These are phyloP conservation scores for Typhlichthys subterraneus DNA, from an alignment of 2,797 vertebrate genomes.

Conservation along the genomic window DNA sequence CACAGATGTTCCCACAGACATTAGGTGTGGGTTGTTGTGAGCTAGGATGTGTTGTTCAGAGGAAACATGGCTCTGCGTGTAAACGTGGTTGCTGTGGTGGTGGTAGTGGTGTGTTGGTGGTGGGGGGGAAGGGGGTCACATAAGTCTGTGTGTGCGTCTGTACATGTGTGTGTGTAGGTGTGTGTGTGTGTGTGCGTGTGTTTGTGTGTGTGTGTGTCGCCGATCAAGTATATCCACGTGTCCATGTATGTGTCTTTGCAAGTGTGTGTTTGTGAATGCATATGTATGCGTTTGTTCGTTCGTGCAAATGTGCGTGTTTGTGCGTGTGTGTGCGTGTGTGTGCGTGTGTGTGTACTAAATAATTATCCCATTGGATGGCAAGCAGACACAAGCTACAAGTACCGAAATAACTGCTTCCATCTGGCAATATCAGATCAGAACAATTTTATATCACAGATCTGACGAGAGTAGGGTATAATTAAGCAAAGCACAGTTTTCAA, in stretches of 20 bases:
- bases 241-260: neutral
- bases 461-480: too few species aligned
- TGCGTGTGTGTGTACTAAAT: neutral
- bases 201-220: neutral
- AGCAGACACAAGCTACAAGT: neutral
- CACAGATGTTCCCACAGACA: conserved; percentile 75
- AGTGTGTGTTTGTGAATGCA: neutral
- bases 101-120: too few species aligned
- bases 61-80: conserved; percentile 33
- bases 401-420: conserved; percentile 4
- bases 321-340: neutral
- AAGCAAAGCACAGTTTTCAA: too few species aligned
- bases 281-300: neutral
- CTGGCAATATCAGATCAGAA: neutral
- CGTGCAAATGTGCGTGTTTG: neutral
- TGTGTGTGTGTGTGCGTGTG: neutral
- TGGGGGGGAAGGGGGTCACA: neutral
- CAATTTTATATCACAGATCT: neutral
- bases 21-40: conserved; percentile 70
- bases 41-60: conserved; percentile 57
- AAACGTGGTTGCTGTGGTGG: neutral
- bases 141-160: conserved; percentile 2
- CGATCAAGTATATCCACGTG: neutral
- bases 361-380: neutral
- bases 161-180: neutral